A percentile compares a stretch with the other conserved stretches of the same genome.
phyloP scores from a whole-genome alignment of 2,888 invertebrate genomes.

The Sussaba pulchella region DNA sequence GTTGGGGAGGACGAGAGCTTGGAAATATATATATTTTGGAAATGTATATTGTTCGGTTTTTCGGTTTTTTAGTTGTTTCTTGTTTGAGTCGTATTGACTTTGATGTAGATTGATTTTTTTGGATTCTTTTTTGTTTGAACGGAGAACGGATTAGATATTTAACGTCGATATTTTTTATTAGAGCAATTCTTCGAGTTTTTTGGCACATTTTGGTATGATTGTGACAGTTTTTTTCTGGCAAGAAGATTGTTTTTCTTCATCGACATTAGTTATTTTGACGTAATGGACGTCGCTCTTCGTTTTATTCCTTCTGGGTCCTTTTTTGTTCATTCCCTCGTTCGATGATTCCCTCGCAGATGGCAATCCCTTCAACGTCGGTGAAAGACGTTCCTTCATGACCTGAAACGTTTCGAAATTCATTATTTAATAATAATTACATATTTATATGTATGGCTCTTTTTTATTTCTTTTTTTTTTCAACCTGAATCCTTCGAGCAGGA shows the following conservation, averaged over 20 bases:
- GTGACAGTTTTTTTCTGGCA: constrained; percentile 29
- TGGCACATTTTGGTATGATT: constrained; percentile 18
- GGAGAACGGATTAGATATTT: neutral
- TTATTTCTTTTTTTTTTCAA: constrained; percentile 33
- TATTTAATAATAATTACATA: neutral
- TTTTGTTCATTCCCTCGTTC: constrained; percentile 24
- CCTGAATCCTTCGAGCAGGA: constrained; percentile 67
- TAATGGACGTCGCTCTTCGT: constrained; percentile 46
- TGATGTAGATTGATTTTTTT: neutral
- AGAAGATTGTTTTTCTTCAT: constrained; percentile 11
- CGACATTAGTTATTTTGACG: constrained; percentile 31
- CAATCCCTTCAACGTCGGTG: constrained; percentile 60
- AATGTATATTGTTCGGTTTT: neutral
- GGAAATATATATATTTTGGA: neutral
- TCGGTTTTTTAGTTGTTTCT: too few relatives aligned
- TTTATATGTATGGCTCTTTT: neutral
- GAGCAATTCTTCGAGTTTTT: neutral
- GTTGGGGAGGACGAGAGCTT: too few relatives aligned
- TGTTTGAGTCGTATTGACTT: too few relatives aligned
- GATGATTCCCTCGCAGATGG: constrained; percentile 49
- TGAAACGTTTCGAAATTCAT: constrained; percentile 16
- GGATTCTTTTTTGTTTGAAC: neutral
- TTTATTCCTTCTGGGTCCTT: constrained; percentile 17
- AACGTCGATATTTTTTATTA: neutral
- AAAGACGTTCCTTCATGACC: constrained; percentile 66